Percentiles rank a stretch among this genome's conserved stretches.
These are phyloP conservation scores for Chloebia gouldiae DNA, from an alignment of 2,113 vertebrate genomes.

Conservation along the genomic window DNA sequence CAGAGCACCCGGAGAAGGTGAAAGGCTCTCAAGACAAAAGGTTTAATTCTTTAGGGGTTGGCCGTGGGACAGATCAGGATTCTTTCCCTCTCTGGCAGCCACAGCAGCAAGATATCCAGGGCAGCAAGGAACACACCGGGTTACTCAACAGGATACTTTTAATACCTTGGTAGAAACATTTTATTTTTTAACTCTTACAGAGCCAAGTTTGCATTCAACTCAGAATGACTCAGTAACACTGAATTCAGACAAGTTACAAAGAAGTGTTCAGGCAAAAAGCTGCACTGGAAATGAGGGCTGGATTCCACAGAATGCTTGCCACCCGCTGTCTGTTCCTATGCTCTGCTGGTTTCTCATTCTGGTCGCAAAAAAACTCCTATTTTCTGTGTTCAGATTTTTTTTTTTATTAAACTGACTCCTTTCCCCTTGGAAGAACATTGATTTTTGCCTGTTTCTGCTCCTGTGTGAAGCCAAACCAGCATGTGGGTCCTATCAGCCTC, in stretches of 20 bases:
- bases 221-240: background rate
- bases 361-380: background rate
- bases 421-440: background rate
- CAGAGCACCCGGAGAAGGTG: conserved; percentile 30
- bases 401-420: background rate
- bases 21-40: conserved; percentile 59
- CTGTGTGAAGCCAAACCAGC: background rate
- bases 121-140: background rate
- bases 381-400: background rate
- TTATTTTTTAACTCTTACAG: conserved; percentile 10
- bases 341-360: background rate
- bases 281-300: background rate
- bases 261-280: background rate
- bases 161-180: conserved; percentile 5
- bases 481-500: background rate
- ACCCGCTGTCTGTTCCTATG: background rate
- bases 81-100: conserved; percentile 58
- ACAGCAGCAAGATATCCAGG: background rate
- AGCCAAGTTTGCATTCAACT: background rate
- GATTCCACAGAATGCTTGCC: background rate
- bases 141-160: background rate
- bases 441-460: conserved; percentile 1
- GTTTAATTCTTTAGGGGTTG: conserved; percentile 37
- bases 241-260: background rate
- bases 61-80: conserved; percentile 17